Conservation (phyloP, 2,113 vertebrate species). For the Lamprotornis superbus region DNA sequence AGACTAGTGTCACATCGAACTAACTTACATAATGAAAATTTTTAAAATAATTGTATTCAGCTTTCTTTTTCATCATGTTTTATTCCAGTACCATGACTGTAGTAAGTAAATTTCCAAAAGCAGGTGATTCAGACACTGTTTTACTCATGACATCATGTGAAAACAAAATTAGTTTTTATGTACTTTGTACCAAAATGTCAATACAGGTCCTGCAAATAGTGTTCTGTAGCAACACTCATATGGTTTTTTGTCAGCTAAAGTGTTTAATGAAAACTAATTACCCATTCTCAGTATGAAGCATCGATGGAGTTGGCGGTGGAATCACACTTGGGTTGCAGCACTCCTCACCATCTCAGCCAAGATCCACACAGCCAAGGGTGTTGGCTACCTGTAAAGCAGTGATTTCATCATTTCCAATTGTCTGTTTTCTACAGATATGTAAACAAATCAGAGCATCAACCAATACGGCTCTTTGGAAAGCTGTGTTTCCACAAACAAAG, state of each 20-base stretch:
- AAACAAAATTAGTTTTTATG: background rate
- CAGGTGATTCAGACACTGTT: background rate
- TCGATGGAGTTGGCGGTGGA: constrained; percentile 1
- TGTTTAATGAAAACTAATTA: constrained; percentile 50
- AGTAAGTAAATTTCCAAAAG: background rate
- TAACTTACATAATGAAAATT: background rate
- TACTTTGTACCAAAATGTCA: background rate
- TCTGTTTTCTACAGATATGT: background rate
- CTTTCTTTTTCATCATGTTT: background rate
- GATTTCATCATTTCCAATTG: constrained; percentile 53
- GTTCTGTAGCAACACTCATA: background rate
- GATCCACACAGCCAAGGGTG: constrained; percentile 34
- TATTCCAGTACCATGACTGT: background rate
- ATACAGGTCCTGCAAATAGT: background rate
- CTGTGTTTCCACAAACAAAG: background rate
- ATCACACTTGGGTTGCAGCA: constrained; percentile 19
- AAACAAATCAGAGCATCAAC: constrained; percentile 10
- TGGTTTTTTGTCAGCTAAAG: constrained; percentile 7
- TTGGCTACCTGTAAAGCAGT: constrained; percentile 59
- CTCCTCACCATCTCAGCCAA: constrained; percentile 25
- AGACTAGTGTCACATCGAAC: background rate
- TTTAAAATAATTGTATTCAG: background rate
- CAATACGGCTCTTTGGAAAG: background rate
- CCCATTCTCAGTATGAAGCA: constrained; percentile 47
- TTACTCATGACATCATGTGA: background rate